Evolutionary conservation across 2,888 invertebrate genomes (phyloP), one percentile per base, ranked within the genome.

Genomic region (Minunthozetes semirufus): DNA sequence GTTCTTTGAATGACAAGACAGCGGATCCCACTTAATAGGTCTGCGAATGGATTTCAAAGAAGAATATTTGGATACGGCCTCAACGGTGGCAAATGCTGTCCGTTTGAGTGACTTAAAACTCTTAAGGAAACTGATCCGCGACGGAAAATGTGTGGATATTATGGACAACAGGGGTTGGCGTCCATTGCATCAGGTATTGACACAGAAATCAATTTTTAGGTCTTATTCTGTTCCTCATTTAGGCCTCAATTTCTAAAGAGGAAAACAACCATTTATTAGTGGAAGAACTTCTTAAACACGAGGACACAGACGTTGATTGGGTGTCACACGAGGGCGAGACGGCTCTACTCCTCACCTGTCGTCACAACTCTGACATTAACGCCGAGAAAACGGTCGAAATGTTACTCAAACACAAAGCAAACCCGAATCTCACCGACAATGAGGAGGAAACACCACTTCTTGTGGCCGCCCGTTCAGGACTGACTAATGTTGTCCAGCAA

Each of bases 141-240:
- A 72, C 1, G 82, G 81, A 17, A 79, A 80, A 42, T 80, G 82
- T 17, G 80, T 82, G 38, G 83, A 83, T 80, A 82, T 81, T 8
- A 78, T 79, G 75, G 83, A 84, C 77, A 84, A 83, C 77, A 77
- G 83, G 73, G 83, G 84, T 0, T 84, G 83, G 83, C 79, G 80
- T 48, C 81, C 83, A n/a, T 72, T 82, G 13, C 83, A 83, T 79
- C 83, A 83, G 76, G 83, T 83, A 22, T n/a, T 66, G n/a, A 9
- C 15, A 8, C 33, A 17, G 22, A 4, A 63, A 61, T 27, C 4
- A 19, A 22, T 22, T 5, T 13, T 1, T 2, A 6, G 4, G n/a
- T 63, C 4, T 27, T 11, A 13, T 17, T 63, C 15, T 56, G 38
- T 46, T 46, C 46, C 3, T 48, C 6, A 17, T 25, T 25, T 70